Conservation (phyloP, 2,113 vertebrate genomes). For the Centrocercus urophasianus region DNA sequence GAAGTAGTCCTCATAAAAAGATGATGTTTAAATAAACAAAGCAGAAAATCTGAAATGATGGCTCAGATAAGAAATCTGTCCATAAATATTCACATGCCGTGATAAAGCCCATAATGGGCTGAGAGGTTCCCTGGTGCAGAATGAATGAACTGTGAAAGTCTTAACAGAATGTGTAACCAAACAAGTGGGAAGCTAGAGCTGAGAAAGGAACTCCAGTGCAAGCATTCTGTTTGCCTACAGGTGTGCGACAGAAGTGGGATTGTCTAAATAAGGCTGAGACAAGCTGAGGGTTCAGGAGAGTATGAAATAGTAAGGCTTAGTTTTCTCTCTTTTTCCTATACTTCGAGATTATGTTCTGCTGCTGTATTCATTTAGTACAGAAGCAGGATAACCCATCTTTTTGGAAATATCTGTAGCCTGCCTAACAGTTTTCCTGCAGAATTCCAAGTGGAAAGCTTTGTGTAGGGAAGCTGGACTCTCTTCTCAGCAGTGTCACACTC, state of each 20-base stretch:
- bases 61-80: not conserved
- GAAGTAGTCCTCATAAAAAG: not conserved
- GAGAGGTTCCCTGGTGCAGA: not conserved
- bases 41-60: not conserved
- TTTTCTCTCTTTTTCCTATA: not conserved
- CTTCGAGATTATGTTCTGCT: not conserved
- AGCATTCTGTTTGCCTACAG: not conserved
- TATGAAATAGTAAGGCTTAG: not conserved
- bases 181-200: not conserved
- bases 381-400: not conserved
- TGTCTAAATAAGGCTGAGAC: not conserved
- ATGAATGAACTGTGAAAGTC: not conserved
- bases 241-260: not conserved
- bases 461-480: not conserved
- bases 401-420: not conserved
- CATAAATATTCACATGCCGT: not conserved
- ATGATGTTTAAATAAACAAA: not conserved
- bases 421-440: not conserved
- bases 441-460: not conserved
- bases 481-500: not conserved
- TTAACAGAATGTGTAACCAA: rapidly evolving
- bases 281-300: not conserved
- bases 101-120: not conserved
- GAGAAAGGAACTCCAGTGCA: not conserved
- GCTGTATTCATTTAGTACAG: not conserved